Evolutionary conservation across 2,113 vertebrate genomes (phyloP).

Genomic region (Hippopotamus amphibius): DNA sequence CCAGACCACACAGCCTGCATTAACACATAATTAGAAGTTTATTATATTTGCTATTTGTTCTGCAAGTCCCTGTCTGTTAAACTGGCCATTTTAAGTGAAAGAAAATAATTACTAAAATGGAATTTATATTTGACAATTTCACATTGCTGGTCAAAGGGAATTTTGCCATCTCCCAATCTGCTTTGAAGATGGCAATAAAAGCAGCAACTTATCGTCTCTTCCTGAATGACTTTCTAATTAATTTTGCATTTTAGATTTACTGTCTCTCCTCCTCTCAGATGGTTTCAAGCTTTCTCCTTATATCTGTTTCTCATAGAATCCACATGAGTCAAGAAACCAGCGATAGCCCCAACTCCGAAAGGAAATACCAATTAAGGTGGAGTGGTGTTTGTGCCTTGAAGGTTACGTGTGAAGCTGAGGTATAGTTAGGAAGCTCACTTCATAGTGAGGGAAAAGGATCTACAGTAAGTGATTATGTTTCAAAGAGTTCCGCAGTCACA

Average conservation of each 20-base stretch:
- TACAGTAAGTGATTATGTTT: not conserved
- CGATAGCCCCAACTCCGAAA: not conserved
- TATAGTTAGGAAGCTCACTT: not conserved
- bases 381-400: not conserved
- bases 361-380: conserved; percentile 39
- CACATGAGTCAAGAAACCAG: not conserved
- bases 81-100: conserved; percentile 41
- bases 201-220: not conserved
- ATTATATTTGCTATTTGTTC: conserved; percentile 14
- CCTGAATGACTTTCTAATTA: conserved; percentile 65
- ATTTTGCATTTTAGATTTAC: conserved; percentile 48
- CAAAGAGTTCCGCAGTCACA: not conserved
- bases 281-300: conserved; percentile 40
- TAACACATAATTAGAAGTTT: not conserved
- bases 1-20: not conserved
- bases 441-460: not conserved
- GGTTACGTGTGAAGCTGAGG: not conserved
- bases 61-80: not conserved
- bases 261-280: not conserved
- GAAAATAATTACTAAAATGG: conserved; percentile 48
- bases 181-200: conserved; percentile 58
- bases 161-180: not conserved
- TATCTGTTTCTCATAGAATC: conserved; percentile 11
- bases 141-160: conserved; percentile 18
- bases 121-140: conserved; percentile 54